A percentile compares a stretch with the other conserved stretches of the same genome.
Evolutionary conservation across 1,140 invertebrate species (phyloP).

Genomic region (Temnothorax nylanderi): DNA sequence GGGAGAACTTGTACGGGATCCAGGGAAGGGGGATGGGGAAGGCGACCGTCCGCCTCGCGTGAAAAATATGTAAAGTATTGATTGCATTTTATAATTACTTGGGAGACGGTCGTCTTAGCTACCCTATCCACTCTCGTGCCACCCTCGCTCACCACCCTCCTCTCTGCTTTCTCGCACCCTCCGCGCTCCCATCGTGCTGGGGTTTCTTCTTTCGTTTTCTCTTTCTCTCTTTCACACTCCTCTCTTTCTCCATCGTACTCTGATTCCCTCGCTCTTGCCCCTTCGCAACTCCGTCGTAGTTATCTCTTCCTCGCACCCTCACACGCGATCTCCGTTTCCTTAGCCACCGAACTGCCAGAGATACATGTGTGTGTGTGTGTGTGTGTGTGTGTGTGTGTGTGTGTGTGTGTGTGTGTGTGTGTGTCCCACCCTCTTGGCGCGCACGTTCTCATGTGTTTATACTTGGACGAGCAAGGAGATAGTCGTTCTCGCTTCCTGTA

Average conservation of each 20-base stretch:
- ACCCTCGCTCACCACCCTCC: conserved; percentile 73
- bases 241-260: conserved; percentile 63
- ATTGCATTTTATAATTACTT: conserved; percentile 87
- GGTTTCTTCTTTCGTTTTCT: conserved; percentile 69
- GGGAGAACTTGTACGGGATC: conserved; percentile 58
- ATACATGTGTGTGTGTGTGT: conserved; percentile 31
- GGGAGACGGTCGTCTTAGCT: conserved; percentile 85
- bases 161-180: conserved; percentile 76
- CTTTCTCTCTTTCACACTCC: not conserved
- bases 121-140: conserved; percentile 78
- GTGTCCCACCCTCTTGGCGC: conserved; percentile 41
- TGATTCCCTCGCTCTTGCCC: conserved; percentile 65
- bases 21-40: conserved; percentile 1
- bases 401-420: conserved; percentile 27
- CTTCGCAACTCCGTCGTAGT: conserved; percentile 43
- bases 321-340: conserved; percentile 54
- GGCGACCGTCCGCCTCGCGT: conserved; percentile 80
- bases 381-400: conserved; percentile 29
- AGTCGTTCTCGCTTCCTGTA: conserved; percentile 46
- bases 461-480: conserved; percentile 57
- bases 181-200: conserved; percentile 68
- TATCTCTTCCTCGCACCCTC: conserved; percentile 56
- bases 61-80: conserved; percentile 87
- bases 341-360: conserved; percentile 41
- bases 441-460: conserved; percentile 64